phyloP scores from a whole-genome alignment of 2,113 vertebrate species.

The Lophochroa leadbeateri region DNA sequence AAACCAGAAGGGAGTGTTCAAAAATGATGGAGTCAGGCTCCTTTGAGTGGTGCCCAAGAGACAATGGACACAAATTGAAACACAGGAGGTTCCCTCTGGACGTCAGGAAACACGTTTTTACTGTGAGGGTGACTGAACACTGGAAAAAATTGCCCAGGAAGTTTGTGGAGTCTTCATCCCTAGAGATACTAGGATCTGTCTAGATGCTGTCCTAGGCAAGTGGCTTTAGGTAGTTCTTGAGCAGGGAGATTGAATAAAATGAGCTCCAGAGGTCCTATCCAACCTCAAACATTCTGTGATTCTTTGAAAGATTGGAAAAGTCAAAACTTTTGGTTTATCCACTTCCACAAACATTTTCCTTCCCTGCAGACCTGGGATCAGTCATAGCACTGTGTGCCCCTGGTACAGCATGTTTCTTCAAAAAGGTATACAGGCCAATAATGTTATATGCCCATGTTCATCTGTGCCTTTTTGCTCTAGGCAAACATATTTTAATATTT shows the following conservation, averaged over 20 bases:
- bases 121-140: neutral
- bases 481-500: neutral
- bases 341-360: neutral
- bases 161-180: neutral
- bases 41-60: neutral
- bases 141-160: neutral
- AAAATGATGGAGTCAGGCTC: neutral
- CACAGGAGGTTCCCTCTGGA: neutral
- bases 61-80: neutral
- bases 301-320: neutral
- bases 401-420: neutral
- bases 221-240: neutral
- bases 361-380: neutral
- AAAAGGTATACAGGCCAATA: neutral
- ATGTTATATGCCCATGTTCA: neutral
- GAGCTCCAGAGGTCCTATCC: neutral
- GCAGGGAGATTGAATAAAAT: neutral
- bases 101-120: neutral
- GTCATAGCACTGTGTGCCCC: neutral
- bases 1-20: neutral
- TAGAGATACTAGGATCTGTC: neutral
- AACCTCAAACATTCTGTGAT: neutral
- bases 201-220: neutral
- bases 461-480: neutral
- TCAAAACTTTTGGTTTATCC: neutral